phyloP scores from a whole-genome alignment of 2,888 invertebrate species.

The Eurois occulta region DNA sequence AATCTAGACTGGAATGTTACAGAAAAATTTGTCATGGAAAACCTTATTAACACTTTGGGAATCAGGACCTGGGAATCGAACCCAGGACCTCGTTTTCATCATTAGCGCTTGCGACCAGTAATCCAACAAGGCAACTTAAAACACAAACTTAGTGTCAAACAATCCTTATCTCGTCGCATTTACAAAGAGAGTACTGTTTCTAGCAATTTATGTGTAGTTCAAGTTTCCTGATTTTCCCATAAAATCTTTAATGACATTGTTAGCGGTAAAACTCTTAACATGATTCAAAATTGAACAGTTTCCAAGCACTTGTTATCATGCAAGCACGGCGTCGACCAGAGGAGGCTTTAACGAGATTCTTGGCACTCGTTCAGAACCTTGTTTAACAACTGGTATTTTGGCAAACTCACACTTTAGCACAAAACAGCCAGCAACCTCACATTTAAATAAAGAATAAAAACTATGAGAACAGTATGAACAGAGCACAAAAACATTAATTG shows the following conservation, averaged over 20 bases:
- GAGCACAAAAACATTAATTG: conserved; percentile 28
- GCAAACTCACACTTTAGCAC: conserved; percentile 34
- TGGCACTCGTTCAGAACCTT: conserved; percentile 59
- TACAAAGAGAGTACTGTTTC: neutral
- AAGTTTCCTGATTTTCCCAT: neutral
- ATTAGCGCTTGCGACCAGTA: neutral
- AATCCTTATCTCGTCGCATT: no score
- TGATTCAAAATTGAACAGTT: conserved; percentile 53
- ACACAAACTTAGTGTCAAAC: neutral
- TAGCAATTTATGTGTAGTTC: neutral
- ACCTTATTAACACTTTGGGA: neutral
- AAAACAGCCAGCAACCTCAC: conserved; percentile 20
- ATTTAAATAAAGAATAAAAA: conserved; percentile 35
- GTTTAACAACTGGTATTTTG: conserved; percentile 55
- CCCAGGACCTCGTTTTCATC: neutral
- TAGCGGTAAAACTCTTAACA: conserved; percentile 26
- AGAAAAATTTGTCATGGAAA: neutral
- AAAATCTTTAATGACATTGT: conserved; percentile 24
- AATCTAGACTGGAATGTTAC: neutral
- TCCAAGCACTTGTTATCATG: conserved; percentile 61
- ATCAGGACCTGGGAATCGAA: neutral
- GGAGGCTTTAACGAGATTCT: conserved; percentile 55
- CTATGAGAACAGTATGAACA: conserved; percentile 12
- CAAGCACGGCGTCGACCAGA: conserved; percentile 16
- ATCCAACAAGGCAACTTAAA: neutral